Conservation (phyloP, 1,140 invertebrate species). For the Drosophila aff. region DNA sequence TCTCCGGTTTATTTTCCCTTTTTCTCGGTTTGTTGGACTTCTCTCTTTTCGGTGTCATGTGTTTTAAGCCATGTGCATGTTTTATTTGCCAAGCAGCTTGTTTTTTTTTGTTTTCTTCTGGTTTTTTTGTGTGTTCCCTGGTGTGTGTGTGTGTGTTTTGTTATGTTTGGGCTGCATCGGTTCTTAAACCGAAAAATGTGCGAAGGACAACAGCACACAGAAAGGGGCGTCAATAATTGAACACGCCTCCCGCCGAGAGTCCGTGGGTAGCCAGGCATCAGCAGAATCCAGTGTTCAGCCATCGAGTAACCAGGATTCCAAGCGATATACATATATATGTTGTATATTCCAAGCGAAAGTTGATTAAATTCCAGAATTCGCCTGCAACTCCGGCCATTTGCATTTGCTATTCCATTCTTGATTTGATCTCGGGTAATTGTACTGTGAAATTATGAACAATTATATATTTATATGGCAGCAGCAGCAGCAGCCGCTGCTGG, state of each 20-base stretch:
- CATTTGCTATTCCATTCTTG: constrained; percentile 61
- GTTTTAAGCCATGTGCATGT: constrained; percentile 80
- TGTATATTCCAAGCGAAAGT: constrained; percentile 22
- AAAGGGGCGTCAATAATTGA: constrained; percentile 78
- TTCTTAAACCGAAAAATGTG: constrained; percentile 52
- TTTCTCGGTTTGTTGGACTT: constrained; percentile 29
- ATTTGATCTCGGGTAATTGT: constrained; percentile 67
- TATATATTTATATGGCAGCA: constrained; percentile 28
- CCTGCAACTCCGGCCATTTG: constrained; percentile 29
- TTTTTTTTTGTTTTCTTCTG: constrained; percentile 35
- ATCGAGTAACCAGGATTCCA: constrained; percentile 5
- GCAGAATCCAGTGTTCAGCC: constrained; percentile 1
- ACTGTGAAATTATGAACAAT: constrained; percentile 63
- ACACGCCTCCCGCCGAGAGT: constrained; percentile 53
- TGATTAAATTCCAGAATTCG: constrained; percentile 76
- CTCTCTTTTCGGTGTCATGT: constrained; percentile 75
- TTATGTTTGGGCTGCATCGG: constrained; percentile 59
- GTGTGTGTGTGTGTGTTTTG: constrained; percentile 11
- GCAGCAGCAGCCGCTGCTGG: not conserved
- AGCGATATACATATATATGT: not conserved
- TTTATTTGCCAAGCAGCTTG: constrained; percentile 67
- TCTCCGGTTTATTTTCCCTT: constrained; percentile 41
- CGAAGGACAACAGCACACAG: constrained; percentile 57
- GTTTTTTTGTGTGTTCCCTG: not conserved
- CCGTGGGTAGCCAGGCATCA: constrained; percentile 20